Base-by-base conservation (phyloP, 2,113 vertebrate species). In the Percina caprodes region DNA sequence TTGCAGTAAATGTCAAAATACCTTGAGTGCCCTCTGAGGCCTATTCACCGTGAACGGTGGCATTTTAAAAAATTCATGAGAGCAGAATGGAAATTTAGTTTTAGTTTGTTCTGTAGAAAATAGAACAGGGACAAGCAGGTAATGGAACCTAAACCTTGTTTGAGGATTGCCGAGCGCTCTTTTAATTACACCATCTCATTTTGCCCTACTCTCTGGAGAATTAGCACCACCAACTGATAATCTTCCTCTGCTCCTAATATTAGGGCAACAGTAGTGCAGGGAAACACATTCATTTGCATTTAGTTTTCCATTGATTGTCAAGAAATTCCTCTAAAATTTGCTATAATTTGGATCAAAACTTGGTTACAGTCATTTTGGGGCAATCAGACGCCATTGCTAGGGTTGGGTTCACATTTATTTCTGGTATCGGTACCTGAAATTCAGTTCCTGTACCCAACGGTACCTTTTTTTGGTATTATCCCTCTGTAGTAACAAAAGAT, bases 41-140 rank as follows among this genome's bases (percentile, higher is more conserved):
- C 48, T 33, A 8, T 70, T 79, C 71, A 66, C 67, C 35, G 13
- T 68, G 79, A 79, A 65, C 30, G 0, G 10, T 88, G 83, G 56
- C 86, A 83, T 86, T 83, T 88, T 78, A 72, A 88, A 86, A 90
- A 72, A 84, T 84, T 89, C 70, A 80, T 87, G 85, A 86, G 78
- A 77, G 77, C 71, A 82, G 78, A 85, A 87, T 83, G 77, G 79
- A 86, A 87, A 83, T 85, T 80, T 62, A 79, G 74, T 81, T 86
- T 69, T 74, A 59, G 74, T 79, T 80, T 39, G 4, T 69, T 10
- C 76, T 35, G 6, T 35, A 10, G 23, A 39, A 59, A 54, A 46
- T 33, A 51, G 35, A 72, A 49, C 66, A 48, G 35, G 58, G 39
- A 72, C 30, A 69, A 26, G 19, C 58, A 59, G 52, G 63, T 45